These are phyloP conservation scores for Rhopalosiphum nymphaeae DNA, from an alignment of 2,888 invertebrate species.

Conservation along the genomic window DNA sequence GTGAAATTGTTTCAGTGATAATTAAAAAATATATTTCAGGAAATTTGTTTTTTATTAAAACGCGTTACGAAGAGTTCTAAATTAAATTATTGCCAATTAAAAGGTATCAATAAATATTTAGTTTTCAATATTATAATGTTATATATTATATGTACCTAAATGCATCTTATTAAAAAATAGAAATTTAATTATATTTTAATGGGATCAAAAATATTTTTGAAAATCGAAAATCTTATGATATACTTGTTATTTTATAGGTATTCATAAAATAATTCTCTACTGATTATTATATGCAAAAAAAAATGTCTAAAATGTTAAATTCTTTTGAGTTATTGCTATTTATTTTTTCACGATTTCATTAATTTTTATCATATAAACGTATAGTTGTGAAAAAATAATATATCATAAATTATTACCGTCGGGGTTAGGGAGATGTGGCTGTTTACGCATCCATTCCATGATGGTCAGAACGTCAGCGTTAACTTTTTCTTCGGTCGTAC, in stretches of 20 bases:
- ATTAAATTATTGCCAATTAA: not conserved
- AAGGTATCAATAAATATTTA: not conserved
- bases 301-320: not conserved
- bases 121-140: not conserved
- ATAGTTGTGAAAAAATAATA: not conserved
- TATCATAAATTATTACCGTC: slow-evolving; percentile 32
- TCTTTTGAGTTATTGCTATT: not conserved
- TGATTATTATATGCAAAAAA: not conserved
- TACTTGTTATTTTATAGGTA: not conserved
- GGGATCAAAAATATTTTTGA: not conserved
- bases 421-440: slow-evolving; percentile 68
- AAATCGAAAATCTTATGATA: not conserved
- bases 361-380: not conserved
- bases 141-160: not conserved
- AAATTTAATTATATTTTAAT: not conserved
- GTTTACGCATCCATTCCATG: slow-evolving; percentile 68
- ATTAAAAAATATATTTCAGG: not conserved
- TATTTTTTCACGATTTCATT: not conserved
- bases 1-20: not conserved
- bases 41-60: not conserved
- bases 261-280: not conserved
- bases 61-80: not conserved
- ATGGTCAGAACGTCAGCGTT: slow-evolving; percentile 67
- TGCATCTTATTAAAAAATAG: not conserved
- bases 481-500: slow-evolving; percentile 66